Conservation (phyloP, 2,797 vertebrate species). For the Pipistrellus pygmaeus region DNA sequence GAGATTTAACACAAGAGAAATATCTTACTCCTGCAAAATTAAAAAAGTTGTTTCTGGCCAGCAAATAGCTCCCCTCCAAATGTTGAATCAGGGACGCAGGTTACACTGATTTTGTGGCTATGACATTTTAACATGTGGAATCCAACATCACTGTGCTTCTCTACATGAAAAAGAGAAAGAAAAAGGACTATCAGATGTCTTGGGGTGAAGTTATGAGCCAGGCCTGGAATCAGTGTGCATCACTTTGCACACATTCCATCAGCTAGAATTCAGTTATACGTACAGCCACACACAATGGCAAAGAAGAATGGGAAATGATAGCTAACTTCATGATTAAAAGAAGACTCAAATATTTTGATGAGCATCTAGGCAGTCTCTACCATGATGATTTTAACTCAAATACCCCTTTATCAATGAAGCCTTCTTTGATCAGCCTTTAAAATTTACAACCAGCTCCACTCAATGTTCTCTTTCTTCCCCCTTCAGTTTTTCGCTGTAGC, state of each 20-base stretch:
- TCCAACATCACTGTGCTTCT: neutral
- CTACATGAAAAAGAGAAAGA: neutral
- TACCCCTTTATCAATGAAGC: neutral
- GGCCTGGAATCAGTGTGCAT: neutral
- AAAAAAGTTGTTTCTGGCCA: neutral
- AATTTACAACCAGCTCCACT: neutral
- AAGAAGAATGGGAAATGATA: neutral
- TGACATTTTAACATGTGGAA: neutral
- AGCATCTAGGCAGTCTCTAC: neutral
- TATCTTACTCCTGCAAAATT: neutral
- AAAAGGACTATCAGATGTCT: neutral
- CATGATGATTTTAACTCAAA: slow-evolving; percentile 6
- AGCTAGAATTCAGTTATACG: neutral
- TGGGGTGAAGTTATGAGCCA: neutral
- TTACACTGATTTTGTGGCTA: neutral
- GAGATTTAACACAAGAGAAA: neutral
- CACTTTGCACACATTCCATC: neutral
- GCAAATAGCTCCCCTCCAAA: neutral
- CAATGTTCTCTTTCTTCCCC: neutral
- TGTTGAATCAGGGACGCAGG: neutral
- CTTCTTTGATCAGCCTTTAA: neutral
- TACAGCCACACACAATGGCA: neutral
- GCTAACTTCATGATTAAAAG: neutral
- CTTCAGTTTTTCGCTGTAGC: neutral
- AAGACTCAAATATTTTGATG: neutral